Evolutionary conservation across 1,140 invertebrate species (phyloP).

Genomic region (Hylyphantes graminicola): DNA sequence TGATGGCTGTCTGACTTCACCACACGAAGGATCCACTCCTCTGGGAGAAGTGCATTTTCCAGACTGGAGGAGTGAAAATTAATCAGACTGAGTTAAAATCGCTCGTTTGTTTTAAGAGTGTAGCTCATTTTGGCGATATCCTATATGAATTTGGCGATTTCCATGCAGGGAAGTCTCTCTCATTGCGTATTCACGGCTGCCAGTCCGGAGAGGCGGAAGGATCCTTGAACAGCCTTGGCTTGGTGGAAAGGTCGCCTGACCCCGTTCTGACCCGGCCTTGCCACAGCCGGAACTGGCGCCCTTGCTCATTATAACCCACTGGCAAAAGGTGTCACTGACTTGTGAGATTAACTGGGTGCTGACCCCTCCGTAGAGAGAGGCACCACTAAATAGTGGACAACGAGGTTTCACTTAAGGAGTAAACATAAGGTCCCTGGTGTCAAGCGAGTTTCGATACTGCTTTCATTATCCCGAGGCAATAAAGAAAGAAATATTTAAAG

Average conservation of each 20-base stretch:
- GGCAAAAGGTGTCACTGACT: conserved; percentile 1
- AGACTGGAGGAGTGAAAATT: too few relatives aligned
- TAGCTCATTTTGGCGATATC: neutral
- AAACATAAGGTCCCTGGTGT: too few relatives aligned
- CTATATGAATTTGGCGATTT: neutral
- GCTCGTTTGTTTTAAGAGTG: too few relatives aligned
- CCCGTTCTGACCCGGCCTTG: neutral
- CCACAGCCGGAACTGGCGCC: neutral
- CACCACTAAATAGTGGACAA: neutral
- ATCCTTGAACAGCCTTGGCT: conserved; percentile 2
- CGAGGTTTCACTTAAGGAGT: too few relatives aligned
- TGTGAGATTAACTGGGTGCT: neutral
- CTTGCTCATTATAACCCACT: neutral
- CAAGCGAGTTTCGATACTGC: too few relatives aligned
- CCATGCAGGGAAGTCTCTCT: neutral
- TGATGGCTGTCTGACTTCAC: too few relatives aligned
- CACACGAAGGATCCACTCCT: too few relatives aligned
- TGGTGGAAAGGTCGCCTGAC: neutral
- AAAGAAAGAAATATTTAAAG: too few relatives aligned
- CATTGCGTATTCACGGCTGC: neutral
- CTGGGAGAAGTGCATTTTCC: too few relatives aligned
- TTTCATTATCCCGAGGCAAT: too few relatives aligned
- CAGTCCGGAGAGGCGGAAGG: neutral
- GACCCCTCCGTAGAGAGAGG: neutral
- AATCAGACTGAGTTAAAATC: too few relatives aligned